Conservation (phyloP, 2,113 vertebrate genomes). For the Percopsis transmontana region DNA sequence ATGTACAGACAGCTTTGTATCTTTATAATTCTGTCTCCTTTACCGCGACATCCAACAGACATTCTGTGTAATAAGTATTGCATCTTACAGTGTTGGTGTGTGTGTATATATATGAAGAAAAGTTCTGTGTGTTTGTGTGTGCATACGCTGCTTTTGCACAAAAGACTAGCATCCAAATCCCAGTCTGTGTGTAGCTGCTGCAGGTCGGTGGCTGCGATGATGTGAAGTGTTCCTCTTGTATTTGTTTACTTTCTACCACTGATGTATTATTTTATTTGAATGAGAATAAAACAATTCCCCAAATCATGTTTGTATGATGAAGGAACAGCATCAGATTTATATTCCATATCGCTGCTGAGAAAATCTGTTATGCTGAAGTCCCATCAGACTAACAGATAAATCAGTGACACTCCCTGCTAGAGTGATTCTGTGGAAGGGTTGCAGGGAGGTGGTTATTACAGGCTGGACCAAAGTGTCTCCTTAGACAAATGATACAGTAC, state of each 20-base stretch:
- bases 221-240: constrained; percentile 13
- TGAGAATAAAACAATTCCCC: constrained; percentile 49
- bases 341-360: too few species aligned
- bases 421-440: too few species aligned
- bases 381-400: too few species aligned
- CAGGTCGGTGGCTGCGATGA: constrained; percentile 59
- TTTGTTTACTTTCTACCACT: constrained; percentile 22
- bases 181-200: constrained; percentile 45
- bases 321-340: neutral
- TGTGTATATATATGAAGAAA: neutral
- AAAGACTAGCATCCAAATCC: constrained; percentile 34
- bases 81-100: neutral
- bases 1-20: neutral
- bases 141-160: constrained; percentile 30
- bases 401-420: too few species aligned
- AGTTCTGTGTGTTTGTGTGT: neutral
- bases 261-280: constrained; percentile 20
- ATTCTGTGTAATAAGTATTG: neutral
- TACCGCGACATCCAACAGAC: neutral
- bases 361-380: too few species aligned
- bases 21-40: neutral
- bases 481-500: too few species aligned
- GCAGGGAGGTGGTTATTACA: too few species aligned
- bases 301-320: neutral
- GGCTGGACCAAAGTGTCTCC: too few species aligned